Percentiles rank a stretch among this genome's conserved stretches.
These are phyloP conservation scores for Chelonoidis abingdonii DNA, from an alignment of 2,113 vertebrate genomes.

Conservation along the genomic window DNA sequence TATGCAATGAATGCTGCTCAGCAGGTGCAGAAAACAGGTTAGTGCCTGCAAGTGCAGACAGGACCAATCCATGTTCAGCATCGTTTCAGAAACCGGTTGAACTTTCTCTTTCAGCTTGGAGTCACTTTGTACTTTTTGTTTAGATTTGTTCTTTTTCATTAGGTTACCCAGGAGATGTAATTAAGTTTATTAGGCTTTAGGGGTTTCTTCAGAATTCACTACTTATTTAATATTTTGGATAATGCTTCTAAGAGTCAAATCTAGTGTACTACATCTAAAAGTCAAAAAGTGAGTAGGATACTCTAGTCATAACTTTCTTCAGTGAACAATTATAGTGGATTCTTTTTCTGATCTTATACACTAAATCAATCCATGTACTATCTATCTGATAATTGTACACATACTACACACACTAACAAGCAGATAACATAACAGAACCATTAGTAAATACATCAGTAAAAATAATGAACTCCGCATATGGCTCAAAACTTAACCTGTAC, in stretches of 20 bases:
- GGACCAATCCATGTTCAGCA: neutral
- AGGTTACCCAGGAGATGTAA: conserved; percentile 3
- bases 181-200: conserved; percentile 29
- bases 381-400: neutral
- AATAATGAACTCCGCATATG: neutral
- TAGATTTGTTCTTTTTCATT: neutral
- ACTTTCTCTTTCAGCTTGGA: conserved; percentile 46
- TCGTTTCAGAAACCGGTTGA: conserved; percentile 33
- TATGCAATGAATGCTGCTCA: neutral
- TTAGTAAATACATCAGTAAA: neutral
- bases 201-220: neutral
- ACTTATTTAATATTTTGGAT: conserved; percentile 47
- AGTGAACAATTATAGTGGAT: neutral
- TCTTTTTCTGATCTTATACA: neutral
- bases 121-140: conserved; percentile 39
- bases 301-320: neutral
- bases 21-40: neutral
- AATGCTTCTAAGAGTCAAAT: conserved; percentile 15
- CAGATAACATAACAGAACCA: neutral
- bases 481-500: neutral
- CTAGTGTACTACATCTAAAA: neutral
- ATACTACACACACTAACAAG: neutral
- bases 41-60: conserved; percentile 36
- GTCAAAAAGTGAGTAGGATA: neutral
- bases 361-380: neutral